A percentile compares a stretch with the other conserved stretches of the same genome.
Conservation (phyloP, 1,140 invertebrate species). For the Brachionus paranguensis region DNA sequence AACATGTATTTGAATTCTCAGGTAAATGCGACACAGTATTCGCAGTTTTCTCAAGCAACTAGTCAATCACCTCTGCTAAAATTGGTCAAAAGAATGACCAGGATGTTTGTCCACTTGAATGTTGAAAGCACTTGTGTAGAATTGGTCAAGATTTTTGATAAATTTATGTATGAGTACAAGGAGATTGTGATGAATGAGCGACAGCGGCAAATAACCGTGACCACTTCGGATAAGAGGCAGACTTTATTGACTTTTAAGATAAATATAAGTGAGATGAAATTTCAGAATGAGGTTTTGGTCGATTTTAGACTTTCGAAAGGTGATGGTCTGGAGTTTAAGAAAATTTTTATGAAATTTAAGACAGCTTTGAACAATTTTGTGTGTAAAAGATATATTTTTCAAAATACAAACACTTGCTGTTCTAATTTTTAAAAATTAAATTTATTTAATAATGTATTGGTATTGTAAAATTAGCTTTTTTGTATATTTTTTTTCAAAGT, state of each 20-base stretch:
- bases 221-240: conserved; percentile 23
- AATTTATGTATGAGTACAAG: conserved; percentile 59
- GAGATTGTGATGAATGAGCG: conserved; percentile 43
- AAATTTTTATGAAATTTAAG: conserved; percentile 75
- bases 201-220: conserved; percentile 25
- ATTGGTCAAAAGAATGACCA: conserved; percentile 80
- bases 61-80: conserved; percentile 66
- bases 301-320: conserved; percentile 61
- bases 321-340: conserved; percentile 88
- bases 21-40: conserved; percentile 21
- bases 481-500: background rate
- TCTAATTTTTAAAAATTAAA: background rate
- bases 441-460: background rate
- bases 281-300: background rate
- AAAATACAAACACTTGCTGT: conserved; percentile 15
- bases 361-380: conserved; percentile 60
- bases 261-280: conserved; percentile 40
- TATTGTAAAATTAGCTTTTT: background rate
- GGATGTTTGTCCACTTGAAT: conserved; percentile 72
- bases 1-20: conserved; percentile 37
- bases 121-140: conserved; percentile 63
- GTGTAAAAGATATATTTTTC: conserved; percentile 54
- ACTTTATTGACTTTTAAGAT: conserved; percentile 35
- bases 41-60: conserved; percentile 43
- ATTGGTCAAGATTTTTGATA: conserved; percentile 62